These are phyloP conservation scores for Syngnathus floridae DNA, from an alignment of 2,113 vertebrate species.

Conservation along the genomic window DNA sequence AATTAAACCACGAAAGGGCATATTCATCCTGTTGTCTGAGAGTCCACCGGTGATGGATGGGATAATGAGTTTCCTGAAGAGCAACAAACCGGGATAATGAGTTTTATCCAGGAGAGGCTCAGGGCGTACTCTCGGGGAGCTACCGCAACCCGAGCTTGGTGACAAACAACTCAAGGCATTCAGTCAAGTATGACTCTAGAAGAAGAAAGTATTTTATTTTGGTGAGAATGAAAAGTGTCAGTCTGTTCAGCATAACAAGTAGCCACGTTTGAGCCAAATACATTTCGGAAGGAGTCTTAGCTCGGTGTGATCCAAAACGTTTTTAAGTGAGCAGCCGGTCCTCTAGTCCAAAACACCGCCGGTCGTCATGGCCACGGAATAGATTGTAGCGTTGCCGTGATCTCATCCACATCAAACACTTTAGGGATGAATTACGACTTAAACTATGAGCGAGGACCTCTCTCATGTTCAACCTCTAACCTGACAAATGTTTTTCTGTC, in stretches of 20 bases:
- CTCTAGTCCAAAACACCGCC: too few relatives aligned
- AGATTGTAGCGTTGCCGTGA: neutral
- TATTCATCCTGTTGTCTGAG: constrained; percentile 58
- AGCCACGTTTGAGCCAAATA: constrained; percentile 1
- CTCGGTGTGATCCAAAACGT: neutral
- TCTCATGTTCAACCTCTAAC: neutral
- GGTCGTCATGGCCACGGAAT: neutral
- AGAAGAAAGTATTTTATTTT: constrained; percentile 56
- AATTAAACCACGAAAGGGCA: constrained; percentile 71
- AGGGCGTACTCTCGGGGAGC: constrained; percentile 50
- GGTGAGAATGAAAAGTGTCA: constrained; percentile 51
- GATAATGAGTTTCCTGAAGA: constrained; percentile 75
- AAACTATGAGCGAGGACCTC: neutral
- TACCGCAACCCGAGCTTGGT: constrained; percentile 48
- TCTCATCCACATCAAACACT: neutral
- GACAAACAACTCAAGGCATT: constrained; percentile 63
- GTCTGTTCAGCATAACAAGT: constrained; percentile 42
- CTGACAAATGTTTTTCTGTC: neutral
- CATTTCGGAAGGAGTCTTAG: neutral
- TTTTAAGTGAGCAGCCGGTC: too few relatives aligned
- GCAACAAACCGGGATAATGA: constrained; percentile 75
- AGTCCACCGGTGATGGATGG: constrained; percentile 64
- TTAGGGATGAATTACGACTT: neutral
- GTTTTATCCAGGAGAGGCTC: constrained; percentile 69
- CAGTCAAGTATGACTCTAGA: constrained; percentile 44